These are phyloP conservation scores for Hapalemur alaotrensis DNA, from an alignment of 2,797 vertebrate genomes.

Conservation along the genomic window DNA sequence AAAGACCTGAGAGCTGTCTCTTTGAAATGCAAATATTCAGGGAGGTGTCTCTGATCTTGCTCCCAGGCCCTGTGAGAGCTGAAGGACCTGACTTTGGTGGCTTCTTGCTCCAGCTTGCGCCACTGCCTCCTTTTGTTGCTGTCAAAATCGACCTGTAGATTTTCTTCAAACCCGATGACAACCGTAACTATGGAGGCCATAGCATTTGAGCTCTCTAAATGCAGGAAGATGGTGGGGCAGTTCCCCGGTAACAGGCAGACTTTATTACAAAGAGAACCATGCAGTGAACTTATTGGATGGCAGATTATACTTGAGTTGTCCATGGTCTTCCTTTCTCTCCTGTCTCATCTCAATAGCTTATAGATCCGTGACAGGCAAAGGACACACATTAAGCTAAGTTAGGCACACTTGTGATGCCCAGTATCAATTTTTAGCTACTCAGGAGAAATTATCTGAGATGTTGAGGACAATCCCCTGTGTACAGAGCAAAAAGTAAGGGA, in stretches of 20 bases:
- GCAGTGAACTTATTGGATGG: too few species aligned
- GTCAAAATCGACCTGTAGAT: background rate
- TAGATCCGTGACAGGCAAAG: too few species aligned
- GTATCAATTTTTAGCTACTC: background rate
- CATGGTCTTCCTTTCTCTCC: too few species aligned
- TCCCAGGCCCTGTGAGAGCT: background rate
- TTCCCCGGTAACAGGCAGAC: too few species aligned
- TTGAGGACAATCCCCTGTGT: background rate
- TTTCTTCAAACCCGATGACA: background rate
- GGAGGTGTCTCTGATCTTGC: background rate
- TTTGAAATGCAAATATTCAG: background rate
- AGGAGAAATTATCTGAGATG: background rate
- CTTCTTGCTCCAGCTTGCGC: too few species aligned
- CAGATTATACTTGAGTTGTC: too few species aligned
- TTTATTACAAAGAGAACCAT: too few species aligned
- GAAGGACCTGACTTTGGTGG: background rate
- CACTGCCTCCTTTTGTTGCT: background rate
- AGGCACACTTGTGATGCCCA: background rate
- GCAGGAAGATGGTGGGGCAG: background rate
- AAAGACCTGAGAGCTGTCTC: background rate
- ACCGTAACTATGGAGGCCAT: too few species aligned
- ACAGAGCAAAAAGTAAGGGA: background rate
- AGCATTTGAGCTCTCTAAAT: background rate
- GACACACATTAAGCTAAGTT: too few species aligned
- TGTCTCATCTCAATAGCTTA: too few species aligned